Evolutionary conservation across 2,888 invertebrate species (phyloP), one percentile per base, ranked within the genome.

Genomic region (Sceliomorpha sp.): DNA sequence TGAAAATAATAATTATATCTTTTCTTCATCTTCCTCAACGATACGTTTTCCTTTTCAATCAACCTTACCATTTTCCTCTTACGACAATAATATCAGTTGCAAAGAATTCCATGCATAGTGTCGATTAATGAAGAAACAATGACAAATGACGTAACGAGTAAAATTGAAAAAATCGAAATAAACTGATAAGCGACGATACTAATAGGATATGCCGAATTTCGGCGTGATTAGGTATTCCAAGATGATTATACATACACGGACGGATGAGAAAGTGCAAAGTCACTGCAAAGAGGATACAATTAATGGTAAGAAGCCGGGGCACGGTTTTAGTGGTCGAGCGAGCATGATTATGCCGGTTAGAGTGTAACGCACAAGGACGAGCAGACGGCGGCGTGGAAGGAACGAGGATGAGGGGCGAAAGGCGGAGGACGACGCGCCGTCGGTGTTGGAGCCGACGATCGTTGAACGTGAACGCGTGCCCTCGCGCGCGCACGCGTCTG

Each of bases 251-350:
- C 24, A 3, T 24, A 17, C 39, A 20, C n/a, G 29, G n/a, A n/a
- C 45, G 47, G 56, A 50, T 51, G 70, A 66, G 62, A 66, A 70
- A 70, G 70, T 70, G 76, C 77, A 76, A 78, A 81, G 79, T 78
- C 77, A 76, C 72, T 75, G 69, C 70, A 79, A 76, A 77, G 80
- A 80, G 81, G 80, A 83, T 81, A 84, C 84, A 84, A 84, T 85
- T 84, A 84, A 85, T 83, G 83, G 80, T 83, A 82, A 85, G 81
- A 76, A 85, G 83, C 77, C 78, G 73, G 78, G 81, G 78, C 73
- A 73, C 73, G 79, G 81, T 80, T 76, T 81, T 83, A 83, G 82
- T 83, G 83, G 78, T 78, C 80, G 79, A 78, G 76, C 81, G 74
- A 81, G 79, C 79, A 79, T 75, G 76, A 80, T 80, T 80, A 80